Percentiles rank a stretch among this genome's conserved stretches.
phyloP scores from a whole-genome alignment of 2,888 invertebrate genomes.

The Loripinus fragilis region DNA sequence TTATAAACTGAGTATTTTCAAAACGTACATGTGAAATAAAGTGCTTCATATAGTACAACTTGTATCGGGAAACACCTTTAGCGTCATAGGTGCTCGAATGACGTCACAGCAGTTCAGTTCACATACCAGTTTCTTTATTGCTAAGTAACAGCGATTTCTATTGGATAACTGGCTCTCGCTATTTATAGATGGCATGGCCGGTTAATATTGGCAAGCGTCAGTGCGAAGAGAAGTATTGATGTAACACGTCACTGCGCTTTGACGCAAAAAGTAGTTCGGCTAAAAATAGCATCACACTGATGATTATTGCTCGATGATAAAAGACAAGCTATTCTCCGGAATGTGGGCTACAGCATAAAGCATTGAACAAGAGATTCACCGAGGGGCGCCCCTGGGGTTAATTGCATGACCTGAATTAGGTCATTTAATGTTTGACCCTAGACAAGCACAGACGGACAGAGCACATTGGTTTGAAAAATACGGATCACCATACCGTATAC shows the following conservation, averaged over 20 bases:
- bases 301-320: background rate
- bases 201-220: conserved; percentile 26
- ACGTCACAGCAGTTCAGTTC: conserved; percentile 53
- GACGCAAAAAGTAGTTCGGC: conserved; percentile 19
- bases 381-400: background rate
- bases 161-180: conserved; percentile 14
- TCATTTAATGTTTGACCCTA: too few species aligned
- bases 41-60: conserved; percentile 45
- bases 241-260: conserved; percentile 19
- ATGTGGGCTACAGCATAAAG: conserved; percentile 1
- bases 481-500: too few species aligned
- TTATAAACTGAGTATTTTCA: conserved; percentile 16
- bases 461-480: too few species aligned
- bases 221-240: conserved; percentile 9
- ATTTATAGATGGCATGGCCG: conserved; percentile 21
- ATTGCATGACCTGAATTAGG: background rate
- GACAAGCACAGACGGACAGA: too few species aligned
- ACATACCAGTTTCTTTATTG: conserved; percentile 18
- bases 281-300: conserved; percentile 5
- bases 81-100: conserved; percentile 53
- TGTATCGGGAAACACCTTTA: conserved; percentile 61
- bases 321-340: background rate
- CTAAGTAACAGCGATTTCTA: conserved; percentile 20
- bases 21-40: conserved; percentile 18
- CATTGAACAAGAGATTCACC: background rate